phyloP scores from a whole-genome alignment of 2,888 invertebrate species.

The Pilophorus perplexus region DNA sequence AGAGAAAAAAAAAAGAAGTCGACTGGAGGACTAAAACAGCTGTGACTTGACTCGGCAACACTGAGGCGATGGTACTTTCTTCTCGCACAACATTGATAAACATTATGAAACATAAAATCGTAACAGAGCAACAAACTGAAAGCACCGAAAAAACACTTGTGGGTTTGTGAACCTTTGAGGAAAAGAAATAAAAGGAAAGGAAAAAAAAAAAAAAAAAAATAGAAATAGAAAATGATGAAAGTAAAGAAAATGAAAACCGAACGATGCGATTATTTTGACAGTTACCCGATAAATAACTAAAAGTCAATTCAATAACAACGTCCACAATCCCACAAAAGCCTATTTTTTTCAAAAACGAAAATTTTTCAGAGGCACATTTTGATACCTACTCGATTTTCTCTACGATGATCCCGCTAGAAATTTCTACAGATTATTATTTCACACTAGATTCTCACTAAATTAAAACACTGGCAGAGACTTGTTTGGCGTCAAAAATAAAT shows the following conservation, averaged over 20 bases:
- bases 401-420: neutral
- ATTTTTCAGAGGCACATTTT: neutral
- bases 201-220: neutral
- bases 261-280: too few species aligned
- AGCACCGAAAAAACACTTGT: too few species aligned
- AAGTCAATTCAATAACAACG: too few species aligned
- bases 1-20: neutral
- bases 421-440: neutral
- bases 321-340: neutral
- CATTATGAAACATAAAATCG: too few species aligned
- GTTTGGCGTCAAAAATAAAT: constrained; percentile 2
- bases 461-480: too few species aligned
- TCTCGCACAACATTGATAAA: too few species aligned
- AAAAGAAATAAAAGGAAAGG: neutral
- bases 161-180: too few species aligned
- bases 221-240: neutral
- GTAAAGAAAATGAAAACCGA: neutral
- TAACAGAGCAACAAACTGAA: too few species aligned
- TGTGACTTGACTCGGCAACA: too few species aligned
- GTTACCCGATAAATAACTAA: too few species aligned
- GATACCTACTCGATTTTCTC: neutral
- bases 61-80: too few species aligned
- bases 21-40: too few species aligned
- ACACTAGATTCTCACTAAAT: neutral
- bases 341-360: neutral